Evolutionary conservation across 2,113 vertebrate species (phyloP).

Genomic region (Python bivittatus): DNA sequence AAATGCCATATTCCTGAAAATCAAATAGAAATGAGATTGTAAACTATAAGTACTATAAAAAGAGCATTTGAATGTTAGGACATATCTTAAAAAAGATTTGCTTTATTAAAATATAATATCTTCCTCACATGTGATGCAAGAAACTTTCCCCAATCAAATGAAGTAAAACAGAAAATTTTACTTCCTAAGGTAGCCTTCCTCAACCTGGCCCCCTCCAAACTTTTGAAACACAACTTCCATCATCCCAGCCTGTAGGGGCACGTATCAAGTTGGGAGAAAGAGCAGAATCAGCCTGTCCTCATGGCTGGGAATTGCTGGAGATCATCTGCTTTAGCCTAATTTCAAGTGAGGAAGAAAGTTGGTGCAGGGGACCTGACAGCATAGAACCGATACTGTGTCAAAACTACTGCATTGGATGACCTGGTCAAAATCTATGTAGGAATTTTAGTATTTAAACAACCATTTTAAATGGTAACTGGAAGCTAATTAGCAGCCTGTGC

Average conservation of each 20-base stretch:
- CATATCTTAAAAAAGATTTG: neutral
- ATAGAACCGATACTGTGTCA: no score
- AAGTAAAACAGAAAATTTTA: neutral
- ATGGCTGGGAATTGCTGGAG: neutral
- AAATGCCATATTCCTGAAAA: neutral
- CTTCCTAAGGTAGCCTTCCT: neutral
- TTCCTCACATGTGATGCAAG: neutral
- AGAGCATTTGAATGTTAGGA: neutral
- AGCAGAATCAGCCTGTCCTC: neutral
- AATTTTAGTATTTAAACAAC: neutral
- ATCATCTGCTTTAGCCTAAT: neutral
- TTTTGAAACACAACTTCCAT: neutral
- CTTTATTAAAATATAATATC: neutral
- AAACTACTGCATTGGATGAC: neutral
- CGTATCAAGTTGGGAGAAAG: neutral
- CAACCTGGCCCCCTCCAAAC: neutral
- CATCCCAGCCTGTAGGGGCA: no score
- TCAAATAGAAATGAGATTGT: neutral
- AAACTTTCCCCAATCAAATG: neutral
- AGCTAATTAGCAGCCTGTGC: neutral
- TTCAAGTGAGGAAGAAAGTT: neutral
- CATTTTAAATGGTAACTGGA: neutral
- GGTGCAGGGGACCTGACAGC: neutral
- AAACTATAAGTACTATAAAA: neutral
- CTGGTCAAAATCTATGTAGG: neutral